A percentile compares a stretch with the other conserved stretches of the same genome.
phyloP scores from a whole-genome alignment of 2,888 invertebrate species.

The Rosalia funebris region DNA sequence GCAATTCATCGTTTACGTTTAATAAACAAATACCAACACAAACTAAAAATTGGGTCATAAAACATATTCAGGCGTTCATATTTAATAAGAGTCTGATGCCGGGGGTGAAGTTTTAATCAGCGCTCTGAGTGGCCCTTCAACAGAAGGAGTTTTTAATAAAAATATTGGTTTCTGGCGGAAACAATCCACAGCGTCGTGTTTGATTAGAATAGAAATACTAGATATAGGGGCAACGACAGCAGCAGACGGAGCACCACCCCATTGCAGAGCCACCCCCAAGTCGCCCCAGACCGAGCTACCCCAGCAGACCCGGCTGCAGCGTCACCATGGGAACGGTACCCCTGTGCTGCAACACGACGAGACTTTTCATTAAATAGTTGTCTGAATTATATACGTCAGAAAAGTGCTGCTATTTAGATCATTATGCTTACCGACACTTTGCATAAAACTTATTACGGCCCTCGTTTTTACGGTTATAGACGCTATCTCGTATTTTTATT shows the following conservation, averaged over 20 bases:
- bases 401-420: constrained; percentile 50
- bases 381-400: constrained; percentile 54
- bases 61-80: too few relatives aligned
- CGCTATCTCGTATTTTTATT: not conserved
- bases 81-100: too few relatives aligned
- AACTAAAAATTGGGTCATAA: too few relatives aligned
- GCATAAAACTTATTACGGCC: constrained; percentile 4
- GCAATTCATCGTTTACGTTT: too few relatives aligned
- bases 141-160: constrained; percentile 23
- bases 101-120: constrained; percentile 2
- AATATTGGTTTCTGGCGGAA: constrained; percentile 28
- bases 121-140: constrained; percentile 9
- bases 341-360: constrained; percentile 56
- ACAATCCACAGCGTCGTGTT: constrained; percentile 24
- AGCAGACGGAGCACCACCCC: constrained; percentile 38
- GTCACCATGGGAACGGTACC: constrained; percentile 61
- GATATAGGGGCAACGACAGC: constrained; percentile 27
- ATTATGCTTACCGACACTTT: constrained; percentile 34
- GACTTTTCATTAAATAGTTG: constrained; percentile 61
- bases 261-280: constrained; percentile 47
- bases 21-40: too few relatives aligned
- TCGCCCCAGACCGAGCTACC: constrained; percentile 23
- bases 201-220: constrained; percentile 32
- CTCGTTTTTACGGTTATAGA: not conserved
- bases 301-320: constrained; percentile 57